Conservation (phyloP, 2,797 vertebrate species). For the Pelodytes ibericus region DNA sequence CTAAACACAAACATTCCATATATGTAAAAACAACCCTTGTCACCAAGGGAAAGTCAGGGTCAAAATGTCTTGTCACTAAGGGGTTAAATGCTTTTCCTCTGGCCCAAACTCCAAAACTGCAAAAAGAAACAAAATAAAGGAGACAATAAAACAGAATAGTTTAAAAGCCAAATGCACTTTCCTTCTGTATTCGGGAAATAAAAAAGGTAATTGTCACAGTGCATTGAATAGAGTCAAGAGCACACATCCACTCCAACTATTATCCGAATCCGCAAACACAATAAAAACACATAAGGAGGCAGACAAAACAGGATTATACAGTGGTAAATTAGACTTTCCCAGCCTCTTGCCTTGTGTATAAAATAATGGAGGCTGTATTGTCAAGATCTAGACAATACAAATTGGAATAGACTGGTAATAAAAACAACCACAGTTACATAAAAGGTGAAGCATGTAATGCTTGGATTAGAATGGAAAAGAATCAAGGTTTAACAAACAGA, state of each 20-base stretch:
- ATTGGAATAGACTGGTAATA: neutral
- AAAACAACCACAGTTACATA: neutral
- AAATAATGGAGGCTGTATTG: too few relatives aligned
- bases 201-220: constrained; percentile 5
- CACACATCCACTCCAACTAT: neutral
- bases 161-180: constrained; percentile 21
- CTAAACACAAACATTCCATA: too few relatives aligned
- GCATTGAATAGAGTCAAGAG: neutral
- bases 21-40: too few relatives aligned
- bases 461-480: neutral
- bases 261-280: neutral
- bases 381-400: too few relatives aligned
- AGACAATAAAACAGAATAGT: constrained; percentile 3
- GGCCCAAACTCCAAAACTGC: too few relatives aligned
- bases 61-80: too few relatives aligned
- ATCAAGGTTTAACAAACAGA: neutral
- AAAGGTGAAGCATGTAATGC: neutral
- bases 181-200: neutral
- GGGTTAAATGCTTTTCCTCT: too few relatives aligned
- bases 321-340: constrained; percentile 7
- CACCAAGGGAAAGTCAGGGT: too few relatives aligned
- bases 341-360: neutral
- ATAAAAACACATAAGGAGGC: constrained; percentile 14
- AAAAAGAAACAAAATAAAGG: neutral
- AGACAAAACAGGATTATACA: constrained; percentile 20